phyloP scores from a whole-genome alignment of 2,113 vertebrate genomes.

The Rousettus leschenaultii region DNA sequence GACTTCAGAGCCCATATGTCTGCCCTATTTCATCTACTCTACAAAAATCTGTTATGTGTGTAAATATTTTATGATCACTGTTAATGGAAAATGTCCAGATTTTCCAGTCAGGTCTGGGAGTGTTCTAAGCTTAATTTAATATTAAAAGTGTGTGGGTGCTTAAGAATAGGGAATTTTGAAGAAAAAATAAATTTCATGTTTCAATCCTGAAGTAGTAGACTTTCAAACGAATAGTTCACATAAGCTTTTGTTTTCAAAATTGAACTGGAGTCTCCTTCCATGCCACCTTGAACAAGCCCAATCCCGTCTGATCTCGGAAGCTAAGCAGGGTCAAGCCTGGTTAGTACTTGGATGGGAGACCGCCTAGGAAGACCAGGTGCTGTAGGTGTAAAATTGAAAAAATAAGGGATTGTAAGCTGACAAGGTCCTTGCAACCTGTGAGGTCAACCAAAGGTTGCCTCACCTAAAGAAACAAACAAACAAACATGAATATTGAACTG shows the following conservation, averaged over 20 bases:
- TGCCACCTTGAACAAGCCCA: too few species aligned
- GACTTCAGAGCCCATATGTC: not conserved
- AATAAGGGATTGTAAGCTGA: too few species aligned
- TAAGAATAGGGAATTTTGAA: not conserved
- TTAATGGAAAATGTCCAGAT: not conserved
- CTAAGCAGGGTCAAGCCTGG: too few species aligned
- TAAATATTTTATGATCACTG: not conserved
- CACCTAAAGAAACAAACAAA: too few species aligned
- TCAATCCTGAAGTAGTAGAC: not conserved
- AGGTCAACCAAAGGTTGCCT: too few species aligned
- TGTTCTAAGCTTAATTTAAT: not conserved
- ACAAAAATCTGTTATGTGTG: not conserved
- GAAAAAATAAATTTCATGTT: not conserved
- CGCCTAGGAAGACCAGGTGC: too few species aligned
- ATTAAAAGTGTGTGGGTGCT: not conserved
- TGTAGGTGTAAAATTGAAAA: too few species aligned
- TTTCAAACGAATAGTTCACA: not conserved
- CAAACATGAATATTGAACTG: not conserved
- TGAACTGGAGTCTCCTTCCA: not conserved
- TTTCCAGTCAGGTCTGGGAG: not conserved
- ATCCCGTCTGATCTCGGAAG: too few species aligned
- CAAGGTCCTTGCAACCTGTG: too few species aligned
- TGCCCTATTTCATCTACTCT: not conserved
- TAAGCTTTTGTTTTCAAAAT: not conserved
- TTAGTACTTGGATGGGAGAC: too few species aligned